Conservation (phyloP, 2,797 vertebrate genomes). For the Acanthopagrus latus region DNA sequence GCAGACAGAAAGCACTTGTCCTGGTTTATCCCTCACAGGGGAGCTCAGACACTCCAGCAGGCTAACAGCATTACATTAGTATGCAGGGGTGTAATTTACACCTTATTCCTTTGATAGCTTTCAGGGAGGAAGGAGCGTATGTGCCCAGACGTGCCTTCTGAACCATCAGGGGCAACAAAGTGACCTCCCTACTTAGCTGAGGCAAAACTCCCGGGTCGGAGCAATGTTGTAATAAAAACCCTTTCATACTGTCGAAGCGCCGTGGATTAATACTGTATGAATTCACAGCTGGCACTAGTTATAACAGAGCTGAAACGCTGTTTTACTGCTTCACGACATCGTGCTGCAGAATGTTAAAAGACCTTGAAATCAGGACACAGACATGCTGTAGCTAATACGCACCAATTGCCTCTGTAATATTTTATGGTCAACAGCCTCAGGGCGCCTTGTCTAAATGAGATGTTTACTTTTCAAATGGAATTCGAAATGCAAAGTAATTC, state of each 20-base stretch:
- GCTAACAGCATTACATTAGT: slow-evolving; percentile 66
- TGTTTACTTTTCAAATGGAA: slow-evolving; percentile 69
- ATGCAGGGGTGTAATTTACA: slow-evolving; percentile 65
- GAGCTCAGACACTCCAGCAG: slow-evolving; percentile 33
- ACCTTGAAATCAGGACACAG: slow-evolving; percentile 35
- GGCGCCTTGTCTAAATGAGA: slow-evolving; percentile 56
- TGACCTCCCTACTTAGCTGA: slow-evolving; percentile 11
- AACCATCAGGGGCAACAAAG: slow-evolving; percentile 11
- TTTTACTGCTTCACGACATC: slow-evolving; percentile 20
- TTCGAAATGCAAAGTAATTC: slow-evolving; percentile 61
- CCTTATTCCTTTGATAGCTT: slow-evolving; percentile 49
- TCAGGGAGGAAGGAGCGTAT: slow-evolving; percentile 23
- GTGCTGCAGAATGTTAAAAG: slow-evolving; percentile 22
- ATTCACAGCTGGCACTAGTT: slow-evolving; percentile 19
- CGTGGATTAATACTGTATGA: slow-evolving; percentile 30
- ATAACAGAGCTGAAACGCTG: not conserved
- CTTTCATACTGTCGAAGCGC: slow-evolving; percentile 7
- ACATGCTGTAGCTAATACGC: slow-evolving; percentile 21
- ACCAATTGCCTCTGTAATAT: slow-evolving; percentile 42
- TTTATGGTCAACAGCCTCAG: slow-evolving; percentile 56
- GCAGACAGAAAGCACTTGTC: slow-evolving; percentile 52
- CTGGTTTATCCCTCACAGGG: slow-evolving; percentile 64
- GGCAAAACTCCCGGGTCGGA: slow-evolving; percentile 4
- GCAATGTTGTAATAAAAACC: not conserved
- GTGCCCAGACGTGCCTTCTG: slow-evolving; percentile 22